Evolutionary conservation across 2,888 invertebrate genomes (phyloP).

Genomic region (Tromatobia lineatoria): DNA sequence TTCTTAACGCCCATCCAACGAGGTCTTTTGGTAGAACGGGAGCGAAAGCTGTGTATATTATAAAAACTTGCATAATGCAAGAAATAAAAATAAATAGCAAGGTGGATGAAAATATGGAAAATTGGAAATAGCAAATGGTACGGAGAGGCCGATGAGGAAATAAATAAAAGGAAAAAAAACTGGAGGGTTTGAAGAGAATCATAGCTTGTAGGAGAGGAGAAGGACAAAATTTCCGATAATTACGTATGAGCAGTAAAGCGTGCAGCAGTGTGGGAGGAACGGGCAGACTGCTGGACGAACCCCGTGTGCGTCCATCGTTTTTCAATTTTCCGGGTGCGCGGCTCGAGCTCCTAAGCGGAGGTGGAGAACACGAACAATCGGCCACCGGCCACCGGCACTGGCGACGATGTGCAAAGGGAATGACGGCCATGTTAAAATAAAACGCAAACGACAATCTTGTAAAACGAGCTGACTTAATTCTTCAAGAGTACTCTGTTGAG

Average conservation of each 20-base stretch:
- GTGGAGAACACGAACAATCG: conserved; percentile 37
- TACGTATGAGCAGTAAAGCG: conserved; percentile 79
- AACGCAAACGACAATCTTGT: conserved; percentile 30
- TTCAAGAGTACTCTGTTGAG: conserved; percentile 13
- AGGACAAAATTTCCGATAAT: conserved; percentile 78
- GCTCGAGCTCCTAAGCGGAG: conserved; percentile 55
- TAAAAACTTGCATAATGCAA: conserved; percentile 74
- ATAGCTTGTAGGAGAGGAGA: conserved; percentile 53
- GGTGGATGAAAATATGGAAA: conserved; percentile 64
- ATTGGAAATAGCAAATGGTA: conserved; percentile 64
- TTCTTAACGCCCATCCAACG: neutral
- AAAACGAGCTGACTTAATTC: conserved; percentile 44
- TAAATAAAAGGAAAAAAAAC: conserved; percentile 3
- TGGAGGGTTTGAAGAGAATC: conserved; percentile 16
- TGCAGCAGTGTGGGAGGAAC: conserved; percentile 68
- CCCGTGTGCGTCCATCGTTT: conserved; percentile 60
- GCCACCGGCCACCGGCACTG: conserved; percentile 28
- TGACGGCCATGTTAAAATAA: conserved; percentile 11
- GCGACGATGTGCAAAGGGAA: conserved; percentile 49
- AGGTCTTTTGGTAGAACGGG: neutral
- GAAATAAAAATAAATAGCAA: conserved; percentile 73
- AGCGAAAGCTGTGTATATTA: conserved; percentile 52
- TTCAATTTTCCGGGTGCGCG: conserved; percentile 66
- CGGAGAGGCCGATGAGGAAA: conserved; percentile 33
- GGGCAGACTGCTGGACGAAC: conserved; percentile 64